These are phyloP conservation scores for Pristis pectinata DNA, from an alignment of 2,797 vertebrate species.

Conservation along the genomic window DNA sequence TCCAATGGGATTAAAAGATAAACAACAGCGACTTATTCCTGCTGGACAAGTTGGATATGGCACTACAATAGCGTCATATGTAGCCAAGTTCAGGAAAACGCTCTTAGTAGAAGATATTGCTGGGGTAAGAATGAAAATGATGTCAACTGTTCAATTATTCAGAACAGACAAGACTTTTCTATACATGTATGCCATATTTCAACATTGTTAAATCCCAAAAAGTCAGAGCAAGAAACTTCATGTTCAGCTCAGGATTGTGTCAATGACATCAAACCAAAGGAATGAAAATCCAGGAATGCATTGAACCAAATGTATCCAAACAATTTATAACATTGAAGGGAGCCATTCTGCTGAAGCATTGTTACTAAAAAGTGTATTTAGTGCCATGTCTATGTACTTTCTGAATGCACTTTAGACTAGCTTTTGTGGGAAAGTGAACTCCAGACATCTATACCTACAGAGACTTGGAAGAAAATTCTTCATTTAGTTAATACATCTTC, in stretches of 20 bases:
- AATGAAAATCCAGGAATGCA: background rate
- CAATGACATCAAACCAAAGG: background rate
- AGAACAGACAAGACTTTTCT: background rate
- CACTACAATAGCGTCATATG: conserved; percentile 87
- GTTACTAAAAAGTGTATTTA: background rate
- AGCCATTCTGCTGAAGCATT: background rate
- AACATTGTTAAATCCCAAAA: background rate
- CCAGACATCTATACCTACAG: too few species aligned
- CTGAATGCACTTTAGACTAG: background rate
- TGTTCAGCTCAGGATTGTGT: background rate
- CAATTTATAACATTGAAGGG: background rate
- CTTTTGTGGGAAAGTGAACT: too few species aligned
- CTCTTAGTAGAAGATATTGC: conserved; percentile 88
- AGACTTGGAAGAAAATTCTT: too few species aligned
- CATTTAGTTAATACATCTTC: too few species aligned
- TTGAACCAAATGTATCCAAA: background rate
- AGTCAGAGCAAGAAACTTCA: background rate
- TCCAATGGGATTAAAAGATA: conserved; percentile 83
- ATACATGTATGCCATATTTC: background rate
- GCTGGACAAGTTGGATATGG: conserved; percentile 82
- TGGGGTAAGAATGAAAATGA: conserved; percentile 65
- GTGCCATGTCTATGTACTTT: background rate
- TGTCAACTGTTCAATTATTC: background rate
- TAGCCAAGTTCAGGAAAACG: conserved; percentile 91
- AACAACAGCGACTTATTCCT: conserved; percentile 77